Evolutionary conservation across 2,888 invertebrate genomes (phyloP), one percentile per base, ranked within the genome.

Genomic region (Panopea generosa): DNA sequence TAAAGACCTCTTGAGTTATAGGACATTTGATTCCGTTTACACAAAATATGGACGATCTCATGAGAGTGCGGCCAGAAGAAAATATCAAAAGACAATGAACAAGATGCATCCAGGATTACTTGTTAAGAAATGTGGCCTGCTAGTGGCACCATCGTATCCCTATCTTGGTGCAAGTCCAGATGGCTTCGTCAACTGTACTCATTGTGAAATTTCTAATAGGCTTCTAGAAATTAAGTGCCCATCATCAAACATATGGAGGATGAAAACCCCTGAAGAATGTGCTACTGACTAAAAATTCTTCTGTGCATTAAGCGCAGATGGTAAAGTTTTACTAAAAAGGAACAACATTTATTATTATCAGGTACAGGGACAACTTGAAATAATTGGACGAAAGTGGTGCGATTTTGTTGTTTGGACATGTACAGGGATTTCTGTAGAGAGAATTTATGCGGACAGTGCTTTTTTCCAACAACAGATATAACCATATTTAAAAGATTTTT

Each of bases 331-430:
- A 47, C 45, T 65, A 27, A 55, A 65, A 45, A 55, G 11, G 18
- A 33, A 26, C 45, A 53, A 65, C 24, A 14, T n/a, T 7, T 55
- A 53, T 22, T 63, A 24, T 1, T 65, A 22, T 9, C 65, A 65
- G 20, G 18, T 65, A 4, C 65, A 65, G 24, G 55, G 45, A 43
- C 6, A 65, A 18, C 18, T 40, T 45, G 65, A 18, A 20, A 26
- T 65, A 1, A 33, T 14, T 24, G 53, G 45, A 16, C 22, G 29
- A 18, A 55, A 65, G 29, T 62, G 62, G 62, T 49, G 49, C 16
- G 62, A 62, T 24, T 62, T 62, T 62, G 50, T 62, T 4, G 33
- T 62, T 1, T 62, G 62, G 49, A 62, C 62, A 24, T 52, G 45
- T 26, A 57, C 2, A 4, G 62, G 29, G n/a, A 47, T 61, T n/a